Evolutionary conservation across 2,113 vertebrate species (phyloP), one percentile per base, ranked within the genome.

Genomic region (Engraulis encrasicolus): DNA sequence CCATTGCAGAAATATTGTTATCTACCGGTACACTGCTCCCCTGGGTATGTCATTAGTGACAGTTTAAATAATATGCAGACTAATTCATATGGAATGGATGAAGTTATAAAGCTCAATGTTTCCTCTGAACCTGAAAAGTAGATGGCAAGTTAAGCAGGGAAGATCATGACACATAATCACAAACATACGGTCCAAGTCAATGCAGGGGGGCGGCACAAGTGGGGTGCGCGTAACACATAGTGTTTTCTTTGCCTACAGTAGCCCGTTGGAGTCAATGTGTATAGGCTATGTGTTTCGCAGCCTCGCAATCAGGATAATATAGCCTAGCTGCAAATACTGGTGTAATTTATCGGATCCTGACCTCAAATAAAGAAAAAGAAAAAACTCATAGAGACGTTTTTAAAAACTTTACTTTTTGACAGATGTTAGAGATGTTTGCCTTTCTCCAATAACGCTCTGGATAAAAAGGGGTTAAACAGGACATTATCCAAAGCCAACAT

Each of bases 221-320:
- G 15, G 48, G 86, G 89, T n/a, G 87, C 88, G 88, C 88, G 92
- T 90, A 92, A 93, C 84, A 88, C 89, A 87, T 91, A 80, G 36
- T 92, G 89, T 92, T 94, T 93, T 94, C 92, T 91, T 92, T 91
- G 90, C 93, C 92, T 91, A 90, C 91, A 90, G 92, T 93, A 93
- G 94, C 91, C 91, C 87, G 87, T 88, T 89, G 91, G 90, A 89
- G 87, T 92, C 91, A 88, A 91, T 31, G n/a, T n/a, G n/a, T n/a
- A n/a, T n/a, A n/a, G n/a, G n/a, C n/a, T n/a, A 91, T 93, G 93
- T 20, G 91, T 89, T 94, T 91, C 91, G 92, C 90, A 58, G 71
- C 87, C 83, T 89, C 84, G 91, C 89, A 83, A 83, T 87, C 91
- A 90, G 82, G 89, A 92, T 90, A 89, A 83, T 79, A 84, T 82